Percentiles rank a stretch among this genome's conserved stretches.
Evolutionary conservation across 1,140 invertebrate species (phyloP).

Genomic region (Polypedilum pembai): DNA sequence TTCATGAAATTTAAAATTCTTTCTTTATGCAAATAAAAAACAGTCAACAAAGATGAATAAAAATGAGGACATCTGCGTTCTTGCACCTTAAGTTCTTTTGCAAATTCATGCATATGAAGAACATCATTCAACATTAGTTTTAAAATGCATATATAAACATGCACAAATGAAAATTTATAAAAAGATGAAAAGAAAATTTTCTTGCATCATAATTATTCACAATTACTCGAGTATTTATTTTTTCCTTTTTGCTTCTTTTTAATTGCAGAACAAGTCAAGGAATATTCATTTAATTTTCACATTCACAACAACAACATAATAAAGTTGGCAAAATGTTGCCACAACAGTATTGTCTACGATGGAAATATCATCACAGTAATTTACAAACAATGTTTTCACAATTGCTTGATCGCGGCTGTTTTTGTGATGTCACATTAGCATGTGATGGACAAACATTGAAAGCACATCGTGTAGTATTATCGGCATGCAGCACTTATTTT

Average conservation of each 20-base stretch:
- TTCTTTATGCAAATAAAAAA: background rate
- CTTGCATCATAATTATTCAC: background rate
- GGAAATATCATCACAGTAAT: constrained; percentile 87
- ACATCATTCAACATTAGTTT: background rate
- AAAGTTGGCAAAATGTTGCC: constrained; percentile 55
- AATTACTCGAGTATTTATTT: background rate
- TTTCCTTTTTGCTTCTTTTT: background rate
- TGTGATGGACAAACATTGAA: constrained; percentile 81
- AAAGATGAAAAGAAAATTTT: no score
- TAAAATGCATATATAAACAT: background rate
- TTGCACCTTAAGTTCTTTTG: background rate
- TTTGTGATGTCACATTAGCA: constrained; percentile 84
- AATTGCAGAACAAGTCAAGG: background rate
- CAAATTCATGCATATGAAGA: constrained; percentile 9
- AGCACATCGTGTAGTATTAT: constrained; percentile 74
- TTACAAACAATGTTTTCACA: constrained; percentile 85
- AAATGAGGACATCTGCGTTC: background rate
- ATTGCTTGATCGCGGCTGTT: constrained; percentile 74
- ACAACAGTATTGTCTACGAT: constrained; percentile 82
- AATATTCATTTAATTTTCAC: no score
- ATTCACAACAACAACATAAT: background rate
- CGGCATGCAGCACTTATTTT: constrained; percentile 82
- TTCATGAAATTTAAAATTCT: background rate
- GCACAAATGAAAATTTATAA: background rate
- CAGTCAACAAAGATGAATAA: background rate